Base-by-base conservation (phyloP, 2,888 invertebrate genomes). In the Apamea anceps region DNA sequence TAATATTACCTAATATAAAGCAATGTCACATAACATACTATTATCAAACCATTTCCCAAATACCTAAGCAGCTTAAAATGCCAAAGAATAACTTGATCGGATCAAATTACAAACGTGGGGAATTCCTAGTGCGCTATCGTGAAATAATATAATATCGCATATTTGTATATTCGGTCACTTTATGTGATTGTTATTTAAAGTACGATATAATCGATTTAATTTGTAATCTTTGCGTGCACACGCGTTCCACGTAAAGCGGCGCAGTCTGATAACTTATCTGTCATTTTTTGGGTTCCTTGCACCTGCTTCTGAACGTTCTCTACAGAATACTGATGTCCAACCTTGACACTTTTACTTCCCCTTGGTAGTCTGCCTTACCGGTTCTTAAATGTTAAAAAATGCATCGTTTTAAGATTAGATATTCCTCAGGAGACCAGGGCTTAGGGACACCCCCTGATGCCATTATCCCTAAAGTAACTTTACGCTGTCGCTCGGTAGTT, bases 141-240 rank as follows among this genome's bases (percentile, higher is more conserved):
- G n/a, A 77, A 87, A 75, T 37, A 37, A 37, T 37, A 37, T 54
- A 60, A 48, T 84, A 84, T 80, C 67, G 37, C 63, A 63, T 76
- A 87, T 72, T 84, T 72, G 32, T 77, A 60, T 87, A 54, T 85
- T 77, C 62, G 75, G 37, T 79, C 68, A 75, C 10, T 87, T 75
- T 66, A 77, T 70, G 48, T 37, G 85, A 87, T 72, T 85, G 72
- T 75, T 77, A 73, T 66, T 73, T 72, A 42, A 62, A 88, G 87
- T 87, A 85, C 5, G 21, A 85, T 87, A 68, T 76, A 71, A 42
- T 42, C 77, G 80, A 80, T 87, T 51, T 77, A 77, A 80, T 85
- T 87, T 60, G 70, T 85, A 85, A 85, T 87, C 88, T 66, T 18
- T 85, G 87, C 73, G 85, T 85, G 85, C 85, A 88, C 85, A 80